A percentile compares a stretch with the other conserved stretches of the same genome.
phyloP scores from a whole-genome alignment of 2,797 vertebrate genomes.

The Calcarius lapponicus region DNA sequence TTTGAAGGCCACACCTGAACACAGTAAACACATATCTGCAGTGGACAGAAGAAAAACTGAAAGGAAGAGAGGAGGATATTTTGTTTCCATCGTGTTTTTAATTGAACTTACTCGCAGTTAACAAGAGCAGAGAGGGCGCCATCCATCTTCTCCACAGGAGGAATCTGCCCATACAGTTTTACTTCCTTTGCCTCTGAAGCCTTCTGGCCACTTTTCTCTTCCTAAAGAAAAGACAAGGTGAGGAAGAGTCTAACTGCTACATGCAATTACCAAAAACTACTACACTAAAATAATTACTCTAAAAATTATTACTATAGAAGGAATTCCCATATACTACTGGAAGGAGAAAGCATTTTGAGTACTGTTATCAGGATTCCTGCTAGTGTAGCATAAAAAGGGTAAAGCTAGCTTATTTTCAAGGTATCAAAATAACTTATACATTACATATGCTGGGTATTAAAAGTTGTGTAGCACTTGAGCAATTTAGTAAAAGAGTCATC shows the following conservation, averaged over 20 bases:
- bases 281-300: not conserved
- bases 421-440: not conserved
- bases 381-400: not conserved
- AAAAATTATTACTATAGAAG: not conserved
- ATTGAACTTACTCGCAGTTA: conserved; percentile 90
- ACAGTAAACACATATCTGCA: not conserved
- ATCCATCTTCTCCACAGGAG: conserved; percentile 97
- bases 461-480: not conserved
- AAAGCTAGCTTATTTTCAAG: not conserved
- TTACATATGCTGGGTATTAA: not conserved
- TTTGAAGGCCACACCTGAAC: not conserved
- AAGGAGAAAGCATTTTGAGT: not conserved
- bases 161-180: conserved; percentile 90
- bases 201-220: conserved; percentile 89
- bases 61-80: not conserved
- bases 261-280: not conserved
- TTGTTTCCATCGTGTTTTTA: not conserved
- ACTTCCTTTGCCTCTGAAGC: conserved; percentile 87
- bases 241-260: conserved; percentile 19
- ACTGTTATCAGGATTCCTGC: not conserved
- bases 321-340: not conserved
- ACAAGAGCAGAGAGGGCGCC: conserved; percentile 85
- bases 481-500: not conserved
- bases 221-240: conserved; percentile 77
- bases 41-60: not conserved